A percentile compares a stretch with the other conserved stretches of the same genome.
Evolutionary conservation across 1,140 invertebrate species (phyloP).

Genomic region (Camponotus pennsylvanicus): DNA sequence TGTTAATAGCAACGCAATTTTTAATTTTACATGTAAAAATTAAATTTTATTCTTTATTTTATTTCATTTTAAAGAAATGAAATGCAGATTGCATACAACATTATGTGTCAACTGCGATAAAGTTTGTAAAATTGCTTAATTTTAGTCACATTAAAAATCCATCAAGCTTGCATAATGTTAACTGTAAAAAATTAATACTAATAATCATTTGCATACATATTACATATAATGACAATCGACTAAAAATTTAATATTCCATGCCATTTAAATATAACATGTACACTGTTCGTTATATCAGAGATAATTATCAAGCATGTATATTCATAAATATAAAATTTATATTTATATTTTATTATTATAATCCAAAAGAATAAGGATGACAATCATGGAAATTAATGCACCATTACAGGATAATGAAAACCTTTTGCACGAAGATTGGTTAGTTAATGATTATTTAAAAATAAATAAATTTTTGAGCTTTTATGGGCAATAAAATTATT

Average conservation of each 20-base stretch:
- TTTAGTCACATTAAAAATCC: no score
- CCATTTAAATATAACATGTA: neutral
- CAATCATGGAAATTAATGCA: neutral
- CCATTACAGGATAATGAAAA: neutral
- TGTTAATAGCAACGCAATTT: neutral
- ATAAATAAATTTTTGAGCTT: neutral
- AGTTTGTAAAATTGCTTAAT: no score
- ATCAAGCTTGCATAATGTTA: no score
- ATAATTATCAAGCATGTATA: no score
- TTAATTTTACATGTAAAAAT: neutral
- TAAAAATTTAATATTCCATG: neutral
- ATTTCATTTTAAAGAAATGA: neutral
- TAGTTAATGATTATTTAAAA: slow-evolving; percentile 29
- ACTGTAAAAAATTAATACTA: neutral
- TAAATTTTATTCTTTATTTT: neutral
- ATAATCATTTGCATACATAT: neutral
- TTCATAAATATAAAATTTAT: neutral
- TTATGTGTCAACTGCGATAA: no score
- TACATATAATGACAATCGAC: neutral
- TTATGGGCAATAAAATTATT: slow-evolving; percentile 5
- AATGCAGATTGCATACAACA: neutral
- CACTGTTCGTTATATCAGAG: no score
- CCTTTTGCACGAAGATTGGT: neutral
- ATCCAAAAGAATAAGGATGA: neutral
- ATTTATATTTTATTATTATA: neutral